Conservation (phyloP, 1,140 invertebrate species). For the Ptiloglossa arizonensis region DNA sequence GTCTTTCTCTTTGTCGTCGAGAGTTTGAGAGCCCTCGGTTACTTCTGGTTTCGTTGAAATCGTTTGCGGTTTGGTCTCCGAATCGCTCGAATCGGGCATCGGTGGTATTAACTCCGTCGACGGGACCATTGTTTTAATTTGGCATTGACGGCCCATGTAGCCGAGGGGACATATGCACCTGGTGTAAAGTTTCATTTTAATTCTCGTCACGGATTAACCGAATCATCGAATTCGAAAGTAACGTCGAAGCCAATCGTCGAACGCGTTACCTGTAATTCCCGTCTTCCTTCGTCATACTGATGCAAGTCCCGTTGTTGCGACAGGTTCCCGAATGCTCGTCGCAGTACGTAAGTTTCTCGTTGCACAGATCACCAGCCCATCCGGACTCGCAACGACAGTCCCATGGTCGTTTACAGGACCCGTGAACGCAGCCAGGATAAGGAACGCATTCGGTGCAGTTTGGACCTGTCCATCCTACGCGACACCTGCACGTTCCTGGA, state of each 20-base stretch:
- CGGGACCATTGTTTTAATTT: conserved; percentile 75
- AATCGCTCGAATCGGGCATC: conserved; percentile 52
- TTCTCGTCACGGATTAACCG: too few relatives aligned
- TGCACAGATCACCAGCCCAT: conserved; percentile 94
- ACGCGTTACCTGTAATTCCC: conserved; percentile 86
- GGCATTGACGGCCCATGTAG: conserved; percentile 78
- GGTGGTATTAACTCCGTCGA: conserved; percentile 77
- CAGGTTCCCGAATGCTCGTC: conserved; percentile 87
- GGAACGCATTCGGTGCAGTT: conserved; percentile 91
- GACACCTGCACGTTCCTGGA: conserved; percentile 90
- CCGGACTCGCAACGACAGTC: conserved; percentile 92
- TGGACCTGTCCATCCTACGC: conserved; percentile 92
- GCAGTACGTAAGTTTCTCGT: conserved; percentile 92
- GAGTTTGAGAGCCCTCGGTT: conserved; percentile 51
- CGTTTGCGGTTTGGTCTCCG: conserved; percentile 23
- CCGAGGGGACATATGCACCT: conserved; percentile 78
- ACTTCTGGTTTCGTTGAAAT: conserved; percentile 30
- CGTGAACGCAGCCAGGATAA: conserved; percentile 93
- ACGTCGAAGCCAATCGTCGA: not conserved
- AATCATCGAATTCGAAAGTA: not conserved
- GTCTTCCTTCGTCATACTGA: conserved; percentile 88
- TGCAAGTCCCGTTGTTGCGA: conserved; percentile 90
- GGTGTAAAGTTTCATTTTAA: conserved; percentile 15
- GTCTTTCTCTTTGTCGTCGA: conserved; percentile 52
- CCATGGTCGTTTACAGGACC: conserved; percentile 92